phyloP scores from a whole-genome alignment of 2,113 vertebrate species.

The Glaucidium brasilianum region DNA sequence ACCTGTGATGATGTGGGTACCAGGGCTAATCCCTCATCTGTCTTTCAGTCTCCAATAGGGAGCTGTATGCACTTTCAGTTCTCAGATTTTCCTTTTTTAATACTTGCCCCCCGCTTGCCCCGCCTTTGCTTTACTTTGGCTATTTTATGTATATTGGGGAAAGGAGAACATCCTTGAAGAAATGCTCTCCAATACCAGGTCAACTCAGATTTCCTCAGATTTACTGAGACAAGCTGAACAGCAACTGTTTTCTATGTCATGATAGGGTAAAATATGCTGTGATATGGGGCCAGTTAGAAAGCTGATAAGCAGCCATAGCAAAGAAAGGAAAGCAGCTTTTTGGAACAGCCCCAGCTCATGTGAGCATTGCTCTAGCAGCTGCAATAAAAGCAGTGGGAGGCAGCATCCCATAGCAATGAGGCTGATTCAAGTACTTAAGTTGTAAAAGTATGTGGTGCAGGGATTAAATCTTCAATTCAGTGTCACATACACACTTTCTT shows the following conservation, averaged over 20 bases:
- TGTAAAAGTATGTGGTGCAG: background rate
- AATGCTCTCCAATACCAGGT: background rate
- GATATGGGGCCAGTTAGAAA: background rate
- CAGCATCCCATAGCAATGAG: conserved; percentile 47
- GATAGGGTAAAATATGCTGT: background rate
- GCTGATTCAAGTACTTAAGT: background rate
- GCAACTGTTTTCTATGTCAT: background rate
- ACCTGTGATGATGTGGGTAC: background rate
- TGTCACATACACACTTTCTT: background rate
- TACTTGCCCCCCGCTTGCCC: too few species aligned
- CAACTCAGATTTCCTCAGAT: background rate
- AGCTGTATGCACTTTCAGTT: background rate
- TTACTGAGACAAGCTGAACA: background rate
- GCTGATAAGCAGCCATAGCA: background rate
- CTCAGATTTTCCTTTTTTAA: background rate
- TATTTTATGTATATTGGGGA: background rate
- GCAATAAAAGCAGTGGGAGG: conserved; percentile 31
- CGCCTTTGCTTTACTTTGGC: background rate
- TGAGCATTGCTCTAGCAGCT: conserved; percentile 19
- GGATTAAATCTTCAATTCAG: background rate
- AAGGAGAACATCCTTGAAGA: background rate
- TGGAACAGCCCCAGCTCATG: conserved; percentile 21
- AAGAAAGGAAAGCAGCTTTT: conserved; percentile 33
- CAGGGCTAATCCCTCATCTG: background rate
- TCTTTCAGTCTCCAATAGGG: background rate